Evolutionary conservation across 2,113 vertebrate species (phyloP).

Genomic region (Eclectus roratus): DNA sequence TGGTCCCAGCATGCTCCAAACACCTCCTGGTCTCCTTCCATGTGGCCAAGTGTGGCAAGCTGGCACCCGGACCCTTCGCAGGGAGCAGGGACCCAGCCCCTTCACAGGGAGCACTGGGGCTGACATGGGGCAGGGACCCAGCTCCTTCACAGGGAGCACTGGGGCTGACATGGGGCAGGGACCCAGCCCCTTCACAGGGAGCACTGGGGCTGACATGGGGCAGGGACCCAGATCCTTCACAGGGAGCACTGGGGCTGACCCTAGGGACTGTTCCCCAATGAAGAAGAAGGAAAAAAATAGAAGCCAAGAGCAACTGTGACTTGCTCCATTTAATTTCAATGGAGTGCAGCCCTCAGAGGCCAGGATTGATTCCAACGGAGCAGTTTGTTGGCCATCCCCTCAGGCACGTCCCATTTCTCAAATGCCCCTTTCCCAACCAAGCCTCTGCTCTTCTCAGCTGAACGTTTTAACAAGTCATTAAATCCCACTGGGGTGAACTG

Average conservation of each 20-base stretch:
- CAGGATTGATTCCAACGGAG: neutral
- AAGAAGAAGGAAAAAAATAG: neutral
- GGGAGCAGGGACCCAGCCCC: neutral
- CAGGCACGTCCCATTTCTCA: neutral
- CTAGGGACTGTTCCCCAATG: neutral
- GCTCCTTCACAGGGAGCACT: neutral
- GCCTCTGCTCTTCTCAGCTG: neutral
- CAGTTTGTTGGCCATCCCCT: neutral
- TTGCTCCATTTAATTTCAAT: slow-evolving; percentile 7
- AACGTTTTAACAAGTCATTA: neutral
- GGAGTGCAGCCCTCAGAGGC: neutral
- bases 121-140: neutral
- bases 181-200: neutral
- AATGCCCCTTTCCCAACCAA: neutral
- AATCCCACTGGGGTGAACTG: neutral
- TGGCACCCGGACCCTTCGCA: neutral
- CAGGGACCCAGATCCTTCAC: neutral
- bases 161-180: neutral
- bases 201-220: neutral
- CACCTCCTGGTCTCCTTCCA: neutral
- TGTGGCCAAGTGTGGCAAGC: neutral
- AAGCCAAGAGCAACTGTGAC: neutral
- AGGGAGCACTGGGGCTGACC: neutral
- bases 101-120: neutral
- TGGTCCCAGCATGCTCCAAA: neutral